A percentile compares a stretch with the other conserved stretches of the same genome.
These are phyloP conservation scores for Pontoporia blainvillei DNA, from an alignment of 2,113 vertebrate species.

Conservation along the genomic window DNA sequence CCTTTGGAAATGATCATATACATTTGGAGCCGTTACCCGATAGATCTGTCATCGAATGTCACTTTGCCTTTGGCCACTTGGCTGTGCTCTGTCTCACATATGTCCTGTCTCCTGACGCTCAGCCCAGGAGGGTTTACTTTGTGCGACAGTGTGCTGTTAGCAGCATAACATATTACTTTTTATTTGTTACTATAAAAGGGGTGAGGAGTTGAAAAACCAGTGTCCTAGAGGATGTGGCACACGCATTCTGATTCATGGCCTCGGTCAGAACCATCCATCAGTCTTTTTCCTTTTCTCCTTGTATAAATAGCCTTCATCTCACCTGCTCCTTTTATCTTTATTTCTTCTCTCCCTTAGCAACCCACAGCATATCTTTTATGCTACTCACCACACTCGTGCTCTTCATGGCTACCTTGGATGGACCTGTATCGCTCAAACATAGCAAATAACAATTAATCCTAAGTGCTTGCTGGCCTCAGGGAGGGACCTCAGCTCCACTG, in stretches of 20 bases:
- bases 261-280: background rate
- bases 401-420: background rate
- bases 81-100: background rate
- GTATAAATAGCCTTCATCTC: slow-evolving; percentile 18
- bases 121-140: background rate
- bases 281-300: slow-evolving; percentile 34
- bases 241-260: background rate
- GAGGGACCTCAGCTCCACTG: background rate
- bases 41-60: slow-evolving; percentile 7
- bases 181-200: slow-evolving; percentile 18
- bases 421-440: background rate
- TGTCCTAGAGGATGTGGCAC: slow-evolving; percentile 23
- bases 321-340: slow-evolving; percentile 52
- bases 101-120: background rate
- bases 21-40: background rate
- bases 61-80: background rate
- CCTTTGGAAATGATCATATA: background rate
- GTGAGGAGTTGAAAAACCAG: background rate
- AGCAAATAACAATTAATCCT: background rate
- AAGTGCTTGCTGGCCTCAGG: background rate
- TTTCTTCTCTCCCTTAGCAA: slow-evolving; percentile 17
- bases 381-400: background rate
- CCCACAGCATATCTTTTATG: background rate
- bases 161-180: background rate
- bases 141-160: background rate